Evolutionary conservation across 2,113 vertebrate genomes (phyloP).

Genomic region (Oryzias melastigma): DNA sequence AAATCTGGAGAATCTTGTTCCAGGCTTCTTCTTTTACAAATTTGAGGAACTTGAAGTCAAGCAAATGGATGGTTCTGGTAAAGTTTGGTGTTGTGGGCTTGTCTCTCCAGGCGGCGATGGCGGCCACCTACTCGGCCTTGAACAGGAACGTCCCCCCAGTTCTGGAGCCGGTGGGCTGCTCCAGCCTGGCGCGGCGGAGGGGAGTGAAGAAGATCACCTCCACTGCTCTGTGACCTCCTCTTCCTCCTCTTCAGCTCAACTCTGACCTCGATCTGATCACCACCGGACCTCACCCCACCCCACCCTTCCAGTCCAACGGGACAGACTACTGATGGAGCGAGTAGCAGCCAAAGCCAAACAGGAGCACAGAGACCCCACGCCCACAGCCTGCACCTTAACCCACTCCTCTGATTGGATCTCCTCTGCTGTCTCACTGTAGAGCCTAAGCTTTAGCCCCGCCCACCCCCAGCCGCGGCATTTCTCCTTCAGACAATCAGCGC

Average conservation of each 20-base stretch:
- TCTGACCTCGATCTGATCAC: slow-evolving; percentile 59
- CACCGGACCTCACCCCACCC: slow-evolving; percentile 1
- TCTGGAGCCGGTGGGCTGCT: slow-evolving; percentile 90
- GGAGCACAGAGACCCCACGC: slow-evolving; percentile 31
- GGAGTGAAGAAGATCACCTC: slow-evolving; percentile 95
- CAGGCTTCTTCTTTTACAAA: too few relatives aligned
- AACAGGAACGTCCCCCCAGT: slow-evolving; percentile 82
- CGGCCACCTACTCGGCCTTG: slow-evolving; percentile 92
- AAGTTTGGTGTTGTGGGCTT: not conserved
- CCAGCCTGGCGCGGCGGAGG: slow-evolving; percentile 88
- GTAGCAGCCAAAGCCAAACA: slow-evolving; percentile 59
- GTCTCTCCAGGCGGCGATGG: slow-evolving; percentile 87
- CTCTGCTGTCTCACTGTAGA: slow-evolving; percentile 24
- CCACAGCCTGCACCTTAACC: slow-evolving; percentile 21
- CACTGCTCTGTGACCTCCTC: slow-evolving; percentile 74
- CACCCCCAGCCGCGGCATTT: slow-evolving; percentile 2
- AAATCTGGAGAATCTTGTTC: too few relatives aligned
- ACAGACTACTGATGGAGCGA: slow-evolving; percentile 69
- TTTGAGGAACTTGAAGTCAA: too few relatives aligned
- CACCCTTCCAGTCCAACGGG: slow-evolving; percentile 16
- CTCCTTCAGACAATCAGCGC: slow-evolving; percentile 66
- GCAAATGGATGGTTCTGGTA: not conserved
- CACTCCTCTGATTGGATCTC: slow-evolving; percentile 44
- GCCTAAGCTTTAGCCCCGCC: slow-evolving; percentile 16
- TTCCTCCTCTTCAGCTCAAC: slow-evolving; percentile 25